Conservation (phyloP, 2,797 vertebrate genomes). For the Propithecus perrieri region DNA sequence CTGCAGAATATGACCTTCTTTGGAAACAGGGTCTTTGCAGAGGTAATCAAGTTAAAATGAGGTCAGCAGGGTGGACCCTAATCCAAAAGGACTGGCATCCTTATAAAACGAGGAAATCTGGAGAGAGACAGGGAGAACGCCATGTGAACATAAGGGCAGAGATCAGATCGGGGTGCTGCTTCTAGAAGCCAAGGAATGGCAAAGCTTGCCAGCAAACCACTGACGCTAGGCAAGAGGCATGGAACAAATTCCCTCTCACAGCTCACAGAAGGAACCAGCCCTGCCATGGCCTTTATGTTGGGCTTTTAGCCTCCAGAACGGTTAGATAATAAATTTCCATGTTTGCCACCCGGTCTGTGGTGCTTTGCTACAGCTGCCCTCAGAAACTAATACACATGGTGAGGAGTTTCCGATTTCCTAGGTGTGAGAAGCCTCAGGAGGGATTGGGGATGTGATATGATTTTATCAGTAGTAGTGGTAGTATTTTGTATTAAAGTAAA, state of each 20-base stretch:
- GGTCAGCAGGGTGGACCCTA: neutral
- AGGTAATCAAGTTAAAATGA: neutral
- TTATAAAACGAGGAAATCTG: neutral
- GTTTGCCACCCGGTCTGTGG: neutral
- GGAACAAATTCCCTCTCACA: neutral
- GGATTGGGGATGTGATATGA: neutral
- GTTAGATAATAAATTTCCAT: neutral
- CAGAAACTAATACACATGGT: neutral
- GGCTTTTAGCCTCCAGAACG: neutral
- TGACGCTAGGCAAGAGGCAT: neutral
- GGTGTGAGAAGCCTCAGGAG: neutral
- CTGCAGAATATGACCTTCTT: neutral
- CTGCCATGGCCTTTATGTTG: neutral
- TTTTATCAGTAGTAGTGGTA: neutral
- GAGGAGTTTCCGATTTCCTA: neutral
- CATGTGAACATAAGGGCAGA: neutral
- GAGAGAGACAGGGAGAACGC: neutral
- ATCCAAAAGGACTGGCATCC: neutral
- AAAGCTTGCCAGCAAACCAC: neutral
- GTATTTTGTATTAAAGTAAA: neutral
- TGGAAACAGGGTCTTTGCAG: neutral
- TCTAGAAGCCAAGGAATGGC: neutral
- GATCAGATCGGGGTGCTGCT: fast-evolving
- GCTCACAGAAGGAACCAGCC: neutral
- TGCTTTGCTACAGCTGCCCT: neutral